Percentiles rank a stretch among this genome's conserved stretches.
Evolutionary conservation across 2,888 invertebrate genomes (phyloP).

Genomic region (Drosophila birchii): DNA sequence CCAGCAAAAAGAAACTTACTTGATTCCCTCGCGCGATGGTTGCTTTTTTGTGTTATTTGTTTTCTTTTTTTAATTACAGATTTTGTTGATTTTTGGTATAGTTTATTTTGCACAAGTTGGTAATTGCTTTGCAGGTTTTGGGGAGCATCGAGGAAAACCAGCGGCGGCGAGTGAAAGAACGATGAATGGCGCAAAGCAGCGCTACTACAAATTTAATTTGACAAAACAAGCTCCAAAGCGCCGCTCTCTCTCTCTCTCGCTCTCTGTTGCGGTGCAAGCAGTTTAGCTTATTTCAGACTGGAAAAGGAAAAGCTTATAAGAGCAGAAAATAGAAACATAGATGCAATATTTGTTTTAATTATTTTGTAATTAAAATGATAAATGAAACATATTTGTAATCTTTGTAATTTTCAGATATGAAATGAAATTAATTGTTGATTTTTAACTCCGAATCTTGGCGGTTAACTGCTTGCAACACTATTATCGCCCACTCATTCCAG

Average conservation of each 20-base stretch:
- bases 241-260: slow-evolving; percentile 16
- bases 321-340: neutral
- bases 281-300: neutral
- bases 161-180: slow-evolving; percentile 41
- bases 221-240: slow-evolving; percentile 68
- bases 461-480: neutral
- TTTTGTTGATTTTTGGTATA: slow-evolving; percentile 4
- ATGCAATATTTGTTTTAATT: too few species aligned
- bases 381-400: too few species aligned
- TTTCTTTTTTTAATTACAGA: slow-evolving; percentile 10
- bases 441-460: neutral
- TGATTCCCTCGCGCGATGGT: slow-evolving; percentile 29
- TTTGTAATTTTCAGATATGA: too few species aligned
- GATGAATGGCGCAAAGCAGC: slow-evolving; percentile 67
- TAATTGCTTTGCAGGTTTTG: slow-evolving; percentile 16
- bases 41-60: neutral
- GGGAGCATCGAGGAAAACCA: slow-evolving; percentile 34
- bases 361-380: too few species aligned
- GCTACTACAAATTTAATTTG: slow-evolving; percentile 73
- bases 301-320: neutral
- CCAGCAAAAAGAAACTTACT: slow-evolving; percentile 25
- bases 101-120: slow-evolving; percentile 15
- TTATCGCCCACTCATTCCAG: slow-evolving; percentile 7
- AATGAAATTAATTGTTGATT: too few species aligned
- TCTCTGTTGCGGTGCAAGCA: neutral